Conservation (phyloP, 2,888 invertebrate genomes). For the Caenorhabditis uteleia region DNA sequence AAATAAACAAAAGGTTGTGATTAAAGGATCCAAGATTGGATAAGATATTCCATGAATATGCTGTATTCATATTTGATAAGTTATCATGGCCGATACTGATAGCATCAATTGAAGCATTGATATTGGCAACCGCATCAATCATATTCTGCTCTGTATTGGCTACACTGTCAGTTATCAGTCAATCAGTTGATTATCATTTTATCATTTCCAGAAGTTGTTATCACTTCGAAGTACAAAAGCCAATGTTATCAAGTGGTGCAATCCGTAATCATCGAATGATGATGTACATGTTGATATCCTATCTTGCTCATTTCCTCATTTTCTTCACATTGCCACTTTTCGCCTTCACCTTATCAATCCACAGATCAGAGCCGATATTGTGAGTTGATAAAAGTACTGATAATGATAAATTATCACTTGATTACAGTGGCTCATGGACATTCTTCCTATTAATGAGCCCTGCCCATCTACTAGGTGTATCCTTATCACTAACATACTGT, state of each 20-base stretch:
- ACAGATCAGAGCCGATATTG: conserved; percentile 16
- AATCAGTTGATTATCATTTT: not conserved
- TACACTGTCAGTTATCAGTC: conserved; percentile 15
- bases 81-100: conserved; percentile 11
- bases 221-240: conserved; percentile 11
- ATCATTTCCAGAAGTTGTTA: conserved; percentile 16
- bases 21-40: conserved; percentile 7
- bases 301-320: conserved; percentile 22
- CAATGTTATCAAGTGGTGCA: not conserved
- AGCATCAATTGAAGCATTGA: conserved; percentile 14
- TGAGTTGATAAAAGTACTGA: conserved; percentile 7
- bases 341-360: conserved; percentile 11
- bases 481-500: conserved; percentile 26
- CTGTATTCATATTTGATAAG: conserved; percentile 19
- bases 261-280: conserved; percentile 33
- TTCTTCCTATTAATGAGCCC: conserved; percentile 22
- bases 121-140: conserved; percentile 6
- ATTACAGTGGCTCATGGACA: conserved; percentile 14
- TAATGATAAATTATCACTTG: not conserved
- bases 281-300: conserved; percentile 26
- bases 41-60: conserved; percentile 14
- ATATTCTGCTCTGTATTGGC: conserved; percentile 11
- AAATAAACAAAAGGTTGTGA: not conserved
- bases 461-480: conserved; percentile 23
- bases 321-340: conserved; percentile 22